Conservation (phyloP, 2,113 vertebrate species). For the Pteruthius melanotis region DNA sequence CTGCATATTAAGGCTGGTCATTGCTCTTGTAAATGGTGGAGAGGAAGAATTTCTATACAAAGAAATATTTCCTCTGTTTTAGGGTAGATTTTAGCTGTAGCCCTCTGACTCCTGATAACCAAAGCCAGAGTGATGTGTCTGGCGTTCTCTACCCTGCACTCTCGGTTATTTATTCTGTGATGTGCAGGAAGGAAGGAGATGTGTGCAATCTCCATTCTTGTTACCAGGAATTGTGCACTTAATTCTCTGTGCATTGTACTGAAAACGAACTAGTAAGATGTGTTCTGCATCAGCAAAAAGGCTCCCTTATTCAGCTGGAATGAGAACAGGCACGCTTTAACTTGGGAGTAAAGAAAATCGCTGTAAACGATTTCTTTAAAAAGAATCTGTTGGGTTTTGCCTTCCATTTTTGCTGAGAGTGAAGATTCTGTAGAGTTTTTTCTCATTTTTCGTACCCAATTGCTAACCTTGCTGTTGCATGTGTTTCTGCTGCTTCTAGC, state of each 20-base stretch:
- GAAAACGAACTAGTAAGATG: constrained; percentile 51
- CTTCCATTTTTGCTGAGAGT: constrained; percentile 54
- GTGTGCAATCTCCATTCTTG: constrained; percentile 48
- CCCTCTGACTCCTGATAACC: not conserved
- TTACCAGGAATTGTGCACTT: constrained; percentile 62
- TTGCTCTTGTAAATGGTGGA: constrained; percentile 34
- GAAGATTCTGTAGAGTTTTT: constrained; percentile 31
- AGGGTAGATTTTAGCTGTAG: not conserved
- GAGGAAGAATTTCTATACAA: not conserved
- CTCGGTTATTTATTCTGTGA: not conserved
- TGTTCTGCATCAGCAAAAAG: constrained; percentile 70
- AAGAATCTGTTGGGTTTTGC: constrained; percentile 46
- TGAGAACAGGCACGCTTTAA: not conserved
- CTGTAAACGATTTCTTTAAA: constrained; percentile 58
- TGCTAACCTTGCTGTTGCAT: constrained; percentile 43
- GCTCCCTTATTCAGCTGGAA: constrained; percentile 52
- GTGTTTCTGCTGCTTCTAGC: constrained; percentile 59
- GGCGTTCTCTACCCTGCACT: not conserved
- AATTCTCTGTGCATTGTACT: constrained; percentile 66
- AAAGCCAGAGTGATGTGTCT: not conserved
- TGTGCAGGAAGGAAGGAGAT: constrained; percentile 30
- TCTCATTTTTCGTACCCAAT: not conserved
- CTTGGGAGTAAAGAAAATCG: constrained; percentile 39
- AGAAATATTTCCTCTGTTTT: constrained; percentile 26
- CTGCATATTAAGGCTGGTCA: constrained; percentile 27